phyloP scores from a whole-genome alignment of 1,140 invertebrate genomes.

The Bilobella aurantiaca region DNA sequence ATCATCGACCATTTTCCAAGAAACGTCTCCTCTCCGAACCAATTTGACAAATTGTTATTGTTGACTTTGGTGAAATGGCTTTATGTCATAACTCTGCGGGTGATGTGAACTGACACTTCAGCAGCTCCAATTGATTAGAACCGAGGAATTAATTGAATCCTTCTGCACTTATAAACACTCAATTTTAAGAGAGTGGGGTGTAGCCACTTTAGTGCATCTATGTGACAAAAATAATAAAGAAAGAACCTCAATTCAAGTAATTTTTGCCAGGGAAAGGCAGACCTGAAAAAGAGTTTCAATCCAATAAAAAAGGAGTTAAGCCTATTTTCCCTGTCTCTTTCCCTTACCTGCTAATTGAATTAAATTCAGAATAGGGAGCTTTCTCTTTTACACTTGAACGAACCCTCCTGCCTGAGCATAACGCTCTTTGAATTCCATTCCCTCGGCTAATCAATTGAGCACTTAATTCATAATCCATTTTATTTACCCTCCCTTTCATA shows the following conservation, averaged over 20 bases:
- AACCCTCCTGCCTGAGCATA: not conserved
- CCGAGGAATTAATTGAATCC: no score
- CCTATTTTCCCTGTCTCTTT: not conserved
- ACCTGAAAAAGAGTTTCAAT: no score
- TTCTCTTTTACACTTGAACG: not conserved
- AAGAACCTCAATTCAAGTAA: no score
- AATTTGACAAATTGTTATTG: not conserved
- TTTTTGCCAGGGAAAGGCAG: no score
- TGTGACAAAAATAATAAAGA: no score
- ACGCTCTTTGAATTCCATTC: not conserved
- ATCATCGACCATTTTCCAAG: not conserved
- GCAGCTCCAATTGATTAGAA: no score
- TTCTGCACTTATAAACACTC: no score
- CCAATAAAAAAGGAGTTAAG: no score
- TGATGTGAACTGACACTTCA: not conserved
- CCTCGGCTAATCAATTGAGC: not conserved
- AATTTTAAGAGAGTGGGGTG: no score
- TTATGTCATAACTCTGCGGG: no score
- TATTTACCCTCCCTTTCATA: not conserved
- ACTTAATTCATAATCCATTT: not conserved
- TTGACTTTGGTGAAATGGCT: not conserved
- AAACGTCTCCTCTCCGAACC: not conserved
- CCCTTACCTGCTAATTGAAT: not conserved
- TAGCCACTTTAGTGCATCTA: no score
- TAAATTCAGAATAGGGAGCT: not conserved